Conservation (phyloP, 2,797 vertebrate species). For the Muscicapa comitata region DNA sequence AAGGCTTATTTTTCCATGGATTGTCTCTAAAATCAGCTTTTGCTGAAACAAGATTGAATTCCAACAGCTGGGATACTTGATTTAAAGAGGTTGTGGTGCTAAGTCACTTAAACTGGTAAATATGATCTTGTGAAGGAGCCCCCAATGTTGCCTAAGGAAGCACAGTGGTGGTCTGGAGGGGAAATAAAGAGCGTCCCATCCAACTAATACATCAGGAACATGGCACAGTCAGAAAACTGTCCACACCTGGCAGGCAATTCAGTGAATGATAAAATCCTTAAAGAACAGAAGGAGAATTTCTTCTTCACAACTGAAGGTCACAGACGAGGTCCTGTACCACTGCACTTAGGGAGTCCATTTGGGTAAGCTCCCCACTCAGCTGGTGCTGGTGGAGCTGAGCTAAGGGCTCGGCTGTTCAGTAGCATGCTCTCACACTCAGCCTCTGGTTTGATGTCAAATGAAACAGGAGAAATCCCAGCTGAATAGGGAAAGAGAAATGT, state of each 20-base stretch:
- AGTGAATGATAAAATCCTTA: background rate
- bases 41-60: background rate
- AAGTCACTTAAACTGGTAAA: background rate
- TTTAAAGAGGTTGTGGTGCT: background rate
- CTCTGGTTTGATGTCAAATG: background rate
- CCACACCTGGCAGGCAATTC: background rate
- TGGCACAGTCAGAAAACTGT: background rate
- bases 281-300: background rate
- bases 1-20: background rate
- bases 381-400: background rate
- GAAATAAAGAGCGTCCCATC: background rate
- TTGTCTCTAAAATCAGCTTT: background rate
- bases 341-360: background rate
- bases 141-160: background rate
- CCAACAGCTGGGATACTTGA: background rate
- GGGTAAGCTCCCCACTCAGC: background rate
- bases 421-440: background rate
- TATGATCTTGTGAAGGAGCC: background rate
- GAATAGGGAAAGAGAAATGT: background rate
- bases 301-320: background rate
- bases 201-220: background rate
- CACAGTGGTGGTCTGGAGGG: fast-evolving
- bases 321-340: background rate
- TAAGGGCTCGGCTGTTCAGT: background rate
- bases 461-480: background rate